Base-by-base conservation (phyloP, 2,113 vertebrate species). In the Oreocharis arfaki region DNA sequence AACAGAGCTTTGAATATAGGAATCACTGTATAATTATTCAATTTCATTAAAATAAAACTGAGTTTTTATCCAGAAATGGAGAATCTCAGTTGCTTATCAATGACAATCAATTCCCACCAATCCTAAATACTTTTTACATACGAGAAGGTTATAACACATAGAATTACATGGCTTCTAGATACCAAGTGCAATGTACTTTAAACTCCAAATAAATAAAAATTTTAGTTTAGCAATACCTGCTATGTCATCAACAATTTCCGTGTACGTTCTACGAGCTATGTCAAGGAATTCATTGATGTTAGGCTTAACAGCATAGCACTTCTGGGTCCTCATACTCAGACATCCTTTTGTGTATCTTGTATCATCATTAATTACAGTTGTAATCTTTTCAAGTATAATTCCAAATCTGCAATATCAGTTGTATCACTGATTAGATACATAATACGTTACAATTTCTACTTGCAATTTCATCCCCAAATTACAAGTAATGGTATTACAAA, bases 171-270 rank as follows among this genome's bases (percentile, higher is more conserved):
- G 42, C 9, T 93, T 65, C 75, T 83, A 32, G 42, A 74, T 50
- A 37, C 17, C 18, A 81, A 8, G 8, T 49, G 42, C n/a, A 85
- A 75, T 5, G 10, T 46, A 68, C 52, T 90, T 57, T 22, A 17
- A 82, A 60, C 13, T 64, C 14, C 46, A 82, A 84, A 63, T 42
- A 37, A 44, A 52, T 15, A 49, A 52, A 59, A 27, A 19, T 20
- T 37, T 41, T 69, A 30, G 14, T 73, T 90, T 76, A 67, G 47
- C 96, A 90, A 88, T 98, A 99, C 99, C 99, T 98, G 99, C 98
- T 96, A 99, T 99, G 97, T 99, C 99, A 83, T 99, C 99, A 84
- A 99, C 98, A 75, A 99, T 99, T 95, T 99, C 99, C 32, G 99
- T 99, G 93, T 99, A 99, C 27, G 98, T 99, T 94, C 98, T 98